Evolutionary conservation across 1,140 invertebrate species (phyloP), one percentile per base, ranked within the genome.

Genomic region (Drosophila eugracilis): DNA sequence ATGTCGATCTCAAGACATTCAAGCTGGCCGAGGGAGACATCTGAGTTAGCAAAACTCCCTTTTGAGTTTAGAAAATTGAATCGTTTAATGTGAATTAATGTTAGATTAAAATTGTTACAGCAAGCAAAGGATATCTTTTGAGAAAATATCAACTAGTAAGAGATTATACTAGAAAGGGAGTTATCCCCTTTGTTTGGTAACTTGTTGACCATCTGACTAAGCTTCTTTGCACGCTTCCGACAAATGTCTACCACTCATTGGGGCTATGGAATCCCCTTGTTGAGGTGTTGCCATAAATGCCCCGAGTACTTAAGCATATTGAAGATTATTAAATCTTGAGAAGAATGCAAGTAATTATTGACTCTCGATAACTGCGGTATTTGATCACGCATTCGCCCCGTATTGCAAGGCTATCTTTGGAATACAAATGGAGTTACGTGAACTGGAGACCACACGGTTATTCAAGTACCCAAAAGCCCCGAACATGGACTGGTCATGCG

Each of bases 1-100:
- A 69, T n/a, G 7, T 73, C n/a, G 66, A 76, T n/a, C 36, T 9
- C 24, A 55, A 44, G 32, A 63, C 67, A 1, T 85, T 76, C 14
- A 86, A 76, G n/a, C 59, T 86, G 10, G 76, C 72, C n/a, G 66
- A 86, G 0, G 58, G 47, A 0, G 72, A 80, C 9, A 21, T 59
- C n/a, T 60, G n/a, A 37, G 30, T 12, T 19, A 22, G 1, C 10
- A n/a, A n/a, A n/a, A 10, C 21, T 34, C 0, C 1, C 5, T 12
- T 42, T 14, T 10, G 4, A 14, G 14, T 15, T 37, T 4, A 21
- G 7, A 7, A 62, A 62, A 62, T 24, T 62, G 0, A 7, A 42
- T n/a, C 14, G 26, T 19, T 57, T 32, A 21, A 22, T 30, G 15
- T 12, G 17, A 7, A n/a, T n/a, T 5, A 10, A 15, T 17, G n/a